Base-by-base conservation (phyloP, 2,888 invertebrate genomes). In the Euphydryas editha region DNA sequence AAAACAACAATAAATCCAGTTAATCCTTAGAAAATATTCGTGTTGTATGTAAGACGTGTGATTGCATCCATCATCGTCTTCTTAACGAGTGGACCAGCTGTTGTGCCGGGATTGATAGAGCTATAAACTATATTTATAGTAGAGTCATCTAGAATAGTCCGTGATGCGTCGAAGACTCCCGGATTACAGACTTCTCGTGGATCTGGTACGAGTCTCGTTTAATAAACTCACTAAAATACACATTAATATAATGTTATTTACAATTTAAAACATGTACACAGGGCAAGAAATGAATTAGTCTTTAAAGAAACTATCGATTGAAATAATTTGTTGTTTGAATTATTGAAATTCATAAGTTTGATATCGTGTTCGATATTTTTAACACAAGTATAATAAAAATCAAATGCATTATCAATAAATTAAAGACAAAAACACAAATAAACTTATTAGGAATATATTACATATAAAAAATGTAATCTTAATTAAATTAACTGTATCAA, bases 121-220 rank as follows among this genome's bases (percentile, higher is more conserved):
- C 88, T 84, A 88, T 91, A 88, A 91, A 90, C 83, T 88, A 88
- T 90, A 91, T 90, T 90, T 90, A 90, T 90, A 88, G 88, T 79
- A 74, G 81, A 83, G 78, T 80, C 82, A 82, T 83, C 82, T 80
- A 78, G 84, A 85, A 86, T 84, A 86, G 84, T 82, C 79, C 72
- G 77, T 81, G 86, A 82, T 84, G 83, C 79, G 83, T 83, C 85
- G 81, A 81, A 80, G 76, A 74, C 73, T 76, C 74, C 75, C 74
- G 78, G 81, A 74, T 75, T 72, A 70, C 65, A 62, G 60, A 59
- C 56, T 20, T n/a, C 21, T 42, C 36, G 30, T 24, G 30, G 54
- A 54, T 54, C 54, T 17, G 39, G 39, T 55, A 58, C 37, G 10
- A 60, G 39, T 37, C 6, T 11, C 15, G 15, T 24, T 5, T 46